Conservation (phyloP, 2,797 vertebrate genomes). For the Numenius phaeopus region DNA sequence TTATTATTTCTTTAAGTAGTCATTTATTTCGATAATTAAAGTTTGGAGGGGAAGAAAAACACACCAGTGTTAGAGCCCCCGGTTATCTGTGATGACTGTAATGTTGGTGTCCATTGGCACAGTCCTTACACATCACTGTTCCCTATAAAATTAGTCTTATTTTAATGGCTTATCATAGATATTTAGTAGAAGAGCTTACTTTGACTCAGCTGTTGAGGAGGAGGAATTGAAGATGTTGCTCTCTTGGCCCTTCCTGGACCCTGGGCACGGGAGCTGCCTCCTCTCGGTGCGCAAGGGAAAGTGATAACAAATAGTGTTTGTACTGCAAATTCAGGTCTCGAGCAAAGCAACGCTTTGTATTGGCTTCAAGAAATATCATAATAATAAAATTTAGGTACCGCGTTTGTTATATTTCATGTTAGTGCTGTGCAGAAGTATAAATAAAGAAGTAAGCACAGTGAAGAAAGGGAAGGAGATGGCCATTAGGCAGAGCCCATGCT, state of each 20-base stretch:
- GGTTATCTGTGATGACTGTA: neutral
- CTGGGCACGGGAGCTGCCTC: rapidly evolving
- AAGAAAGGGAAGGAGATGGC: neutral
- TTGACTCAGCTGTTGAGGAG: neutral
- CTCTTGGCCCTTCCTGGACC: neutral
- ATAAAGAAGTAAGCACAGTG: neutral
- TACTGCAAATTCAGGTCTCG: neutral
- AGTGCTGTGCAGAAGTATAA: neutral
- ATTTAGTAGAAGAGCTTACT: neutral
- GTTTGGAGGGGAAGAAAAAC: neutral
- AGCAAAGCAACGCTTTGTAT: neutral
- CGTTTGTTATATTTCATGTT: neutral
- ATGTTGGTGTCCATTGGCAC: neutral
- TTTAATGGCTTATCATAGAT: neutral
- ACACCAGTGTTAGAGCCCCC: neutral
- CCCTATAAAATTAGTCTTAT: neutral
- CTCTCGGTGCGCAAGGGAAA: neutral
- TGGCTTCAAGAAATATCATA: neutral
- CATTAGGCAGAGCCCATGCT: neutral
- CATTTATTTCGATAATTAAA: neutral
- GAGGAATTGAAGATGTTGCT: neutral
- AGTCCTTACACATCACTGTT: neutral
- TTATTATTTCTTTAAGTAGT: neutral
- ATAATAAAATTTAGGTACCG: neutral
- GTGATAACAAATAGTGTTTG: neutral